Evolutionary conservation across 2,113 vertebrate species (phyloP), one percentile per base, ranked within the genome.

Genomic region (Sinocyclocheilus anshuiensis): DNA sequence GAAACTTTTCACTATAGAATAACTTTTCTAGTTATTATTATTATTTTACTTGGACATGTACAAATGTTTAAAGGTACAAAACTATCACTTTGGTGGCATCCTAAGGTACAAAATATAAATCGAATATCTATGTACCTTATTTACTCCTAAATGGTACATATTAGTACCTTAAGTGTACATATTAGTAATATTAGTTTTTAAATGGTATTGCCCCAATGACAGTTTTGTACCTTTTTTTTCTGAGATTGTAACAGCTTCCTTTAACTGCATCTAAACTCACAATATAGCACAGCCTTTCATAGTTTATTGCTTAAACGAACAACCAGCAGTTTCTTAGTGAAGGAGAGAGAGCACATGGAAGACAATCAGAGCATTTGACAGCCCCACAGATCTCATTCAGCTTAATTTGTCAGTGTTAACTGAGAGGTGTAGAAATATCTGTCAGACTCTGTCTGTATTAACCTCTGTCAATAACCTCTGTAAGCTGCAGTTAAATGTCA

Each of bases 401-500:
- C 55, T 55, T 82, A 50, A 81, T 89, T 90, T 83, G 22, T 75
- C 24, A 13, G 57, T 69, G 55, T 71, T 76, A 86, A 78, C 59
- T n/a, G 72, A 76, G 42, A 76, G 72, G 11, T 12, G 5, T 42
- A 76, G 42, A 45, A 48, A 76, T 48, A 42, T 76, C 29, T 55
- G 78, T 24, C 50, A 65, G 69, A 29, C 59, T 75, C 33, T 57
- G 42, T 42, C 39, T 42, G 39, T 42, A 42, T 7, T 42, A 42
- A 42, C 39, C 39, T 42, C 39, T 42, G 39, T 42, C 67, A 57
- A 22, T 53, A 11, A 71, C 84, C 75, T 53, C 18, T 26, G 61
- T 48, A 29, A 26, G 55, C 77, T 18, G 69, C 72, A 74, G 71
- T 76, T 77, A 87, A 85, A 91, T 88, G 87, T 88, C 89, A 89